A percentile compares a stretch with the other conserved stretches of the same genome.
phyloP scores from a whole-genome alignment of 2,797 vertebrate genomes.

The Pygocentrus nattereri region DNA sequence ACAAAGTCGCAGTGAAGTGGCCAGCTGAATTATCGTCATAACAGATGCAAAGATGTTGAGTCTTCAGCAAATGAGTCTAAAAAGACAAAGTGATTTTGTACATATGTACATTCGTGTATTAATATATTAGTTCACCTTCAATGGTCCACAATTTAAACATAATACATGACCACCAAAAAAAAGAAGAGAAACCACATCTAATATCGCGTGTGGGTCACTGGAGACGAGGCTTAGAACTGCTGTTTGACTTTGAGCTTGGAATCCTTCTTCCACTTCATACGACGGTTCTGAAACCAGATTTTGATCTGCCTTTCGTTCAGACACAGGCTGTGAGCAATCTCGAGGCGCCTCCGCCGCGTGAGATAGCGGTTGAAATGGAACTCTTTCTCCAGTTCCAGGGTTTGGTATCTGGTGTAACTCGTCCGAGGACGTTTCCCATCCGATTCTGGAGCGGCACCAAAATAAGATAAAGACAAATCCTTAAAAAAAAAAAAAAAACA shows the following conservation, averaged over 20 bases:
- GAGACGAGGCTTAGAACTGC: conserved; percentile 48
- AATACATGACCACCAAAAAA: conserved; percentile 23
- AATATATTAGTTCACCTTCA: conserved; percentile 27
- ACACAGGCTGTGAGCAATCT: conserved; percentile 85
- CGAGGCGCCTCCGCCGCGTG: conserved; percentile 84
- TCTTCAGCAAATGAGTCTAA: neutral
- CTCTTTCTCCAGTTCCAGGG: conserved; percentile 87
- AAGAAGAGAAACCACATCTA: neutral
- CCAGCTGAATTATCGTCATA: neutral
- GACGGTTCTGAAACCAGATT: conserved; percentile 88
- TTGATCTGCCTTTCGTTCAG: conserved; percentile 87
- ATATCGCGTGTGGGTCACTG: neutral
- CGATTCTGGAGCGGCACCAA: conserved; percentile 72
- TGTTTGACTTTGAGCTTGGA: conserved; percentile 84
- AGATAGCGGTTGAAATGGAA: conserved; percentile 88
- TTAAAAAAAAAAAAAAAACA: too few species aligned
- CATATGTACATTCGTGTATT: neutral
- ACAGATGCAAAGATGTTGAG: too few species aligned
- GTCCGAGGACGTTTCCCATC: conserved; percentile 86
- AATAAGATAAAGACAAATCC: conserved; percentile 15
- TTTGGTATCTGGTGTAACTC: conserved; percentile 87
- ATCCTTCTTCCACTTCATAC: conserved; percentile 90
- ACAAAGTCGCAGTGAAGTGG: neutral
- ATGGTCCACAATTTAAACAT: conserved; percentile 23
- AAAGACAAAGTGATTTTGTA: neutral